These are phyloP conservation scores for Urechis unicinctus DNA, from an alignment of 2,888 invertebrate species.

Conservation along the genomic window DNA sequence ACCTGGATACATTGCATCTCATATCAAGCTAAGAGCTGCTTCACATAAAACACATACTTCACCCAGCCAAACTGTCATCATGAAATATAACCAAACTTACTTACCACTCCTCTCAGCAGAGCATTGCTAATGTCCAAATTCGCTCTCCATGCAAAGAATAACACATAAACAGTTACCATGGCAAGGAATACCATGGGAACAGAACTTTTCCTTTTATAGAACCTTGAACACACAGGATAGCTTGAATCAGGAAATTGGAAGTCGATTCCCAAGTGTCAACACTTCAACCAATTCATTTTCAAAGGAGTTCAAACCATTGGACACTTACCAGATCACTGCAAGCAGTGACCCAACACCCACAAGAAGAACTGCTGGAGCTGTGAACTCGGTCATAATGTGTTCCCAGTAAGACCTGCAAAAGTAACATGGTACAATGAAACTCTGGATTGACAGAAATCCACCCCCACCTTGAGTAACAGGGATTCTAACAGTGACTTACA, in stretches of 20 bases:
- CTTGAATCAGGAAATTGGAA: slow-evolving; percentile 1
- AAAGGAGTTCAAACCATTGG: neutral
- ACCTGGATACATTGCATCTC: slow-evolving; percentile 24
- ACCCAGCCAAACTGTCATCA: neutral
- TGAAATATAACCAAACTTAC: slow-evolving; percentile 9
- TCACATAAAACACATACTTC: slow-evolving; percentile 1
- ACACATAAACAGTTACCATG: slow-evolving; percentile 28
- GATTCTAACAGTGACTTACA: too few species aligned
- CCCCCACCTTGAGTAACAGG: too few species aligned
- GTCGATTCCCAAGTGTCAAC: neutral
- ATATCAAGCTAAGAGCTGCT: too few species aligned
- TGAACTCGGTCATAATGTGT: too few species aligned
- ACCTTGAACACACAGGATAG: too few species aligned
- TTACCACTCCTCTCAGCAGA: slow-evolving; percentile 40
- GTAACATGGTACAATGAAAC: too few species aligned
- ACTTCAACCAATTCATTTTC: neutral
- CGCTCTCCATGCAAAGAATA: slow-evolving; percentile 44
- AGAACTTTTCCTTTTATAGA: too few species aligned
- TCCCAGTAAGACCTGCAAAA: slow-evolving; percentile 26
- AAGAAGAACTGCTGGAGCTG: too few species aligned
- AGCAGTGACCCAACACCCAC: slow-evolving; percentile 22
- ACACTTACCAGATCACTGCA: slow-evolving; percentile 24
- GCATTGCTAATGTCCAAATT: slow-evolving; percentile 38
- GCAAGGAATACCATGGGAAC: slow-evolving; percentile 17
- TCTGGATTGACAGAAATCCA: too few species aligned